Conservation (phyloP, 2,113 vertebrate genomes). For the Seriola aureovittata region DNA sequence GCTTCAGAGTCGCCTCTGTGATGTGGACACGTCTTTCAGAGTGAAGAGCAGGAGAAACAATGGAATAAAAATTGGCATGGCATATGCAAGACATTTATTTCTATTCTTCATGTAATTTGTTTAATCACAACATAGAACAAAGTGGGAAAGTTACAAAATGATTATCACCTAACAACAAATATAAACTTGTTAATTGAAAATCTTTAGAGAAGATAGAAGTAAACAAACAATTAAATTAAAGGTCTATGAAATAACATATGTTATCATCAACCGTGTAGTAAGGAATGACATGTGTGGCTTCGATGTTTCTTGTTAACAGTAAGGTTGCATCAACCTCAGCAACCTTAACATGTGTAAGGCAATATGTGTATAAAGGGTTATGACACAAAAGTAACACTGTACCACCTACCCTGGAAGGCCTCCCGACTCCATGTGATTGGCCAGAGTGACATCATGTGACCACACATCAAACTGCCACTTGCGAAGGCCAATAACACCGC, state of each 20-base stretch:
- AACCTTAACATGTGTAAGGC: not conserved
- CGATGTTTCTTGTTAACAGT: not conserved
- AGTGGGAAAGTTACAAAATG: not conserved
- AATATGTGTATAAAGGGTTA: not conserved
- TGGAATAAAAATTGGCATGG: not conserved
- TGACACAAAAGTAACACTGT: not conserved
- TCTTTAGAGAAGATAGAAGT: not conserved
- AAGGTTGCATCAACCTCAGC: no score
- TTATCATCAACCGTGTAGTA: not conserved
- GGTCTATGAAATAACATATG: no score
- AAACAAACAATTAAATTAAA: no score
- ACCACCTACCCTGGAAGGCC: constrained; percentile 93
- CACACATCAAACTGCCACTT: constrained; percentile 99
- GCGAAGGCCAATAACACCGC: constrained; percentile 95
- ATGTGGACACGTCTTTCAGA: constrained; percentile 93
- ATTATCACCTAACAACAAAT: not conserved
- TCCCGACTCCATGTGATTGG: constrained; percentile 98
- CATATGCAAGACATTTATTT: no score
- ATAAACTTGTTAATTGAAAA: not conserved
- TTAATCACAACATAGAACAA: not conserved
- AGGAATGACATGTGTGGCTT: not conserved
- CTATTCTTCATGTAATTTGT: not conserved
- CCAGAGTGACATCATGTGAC: constrained; percentile 97
- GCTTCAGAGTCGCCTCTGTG: constrained; percentile 95
- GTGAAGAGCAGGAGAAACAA: not conserved